A percentile compares a stretch with the other conserved stretches of the same genome.
Evolutionary conservation across 2,797 vertebrate genomes (phyloP).

Genomic region (Natrix natrix): DNA sequence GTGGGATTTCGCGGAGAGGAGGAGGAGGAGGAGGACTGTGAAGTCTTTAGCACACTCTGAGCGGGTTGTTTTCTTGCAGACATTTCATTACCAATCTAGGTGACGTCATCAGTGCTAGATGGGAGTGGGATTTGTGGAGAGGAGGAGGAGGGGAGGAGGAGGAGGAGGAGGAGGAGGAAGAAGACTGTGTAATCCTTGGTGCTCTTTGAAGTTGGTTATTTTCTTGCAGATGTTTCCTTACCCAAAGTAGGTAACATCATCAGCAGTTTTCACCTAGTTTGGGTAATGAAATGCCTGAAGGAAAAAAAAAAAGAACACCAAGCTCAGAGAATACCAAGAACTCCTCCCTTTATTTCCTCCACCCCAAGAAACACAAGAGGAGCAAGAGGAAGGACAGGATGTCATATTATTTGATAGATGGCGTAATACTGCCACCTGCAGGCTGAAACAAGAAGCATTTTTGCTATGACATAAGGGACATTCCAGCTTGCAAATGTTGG

Average conservation of each 20-base stretch:
- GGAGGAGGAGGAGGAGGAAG: too few relatives aligned
- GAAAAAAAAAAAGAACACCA: neutral
- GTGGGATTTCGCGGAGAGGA: neutral
- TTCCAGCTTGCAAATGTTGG: neutral
- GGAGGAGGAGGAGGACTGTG: too few relatives aligned
- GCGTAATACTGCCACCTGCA: neutral
- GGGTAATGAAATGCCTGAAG: neutral
- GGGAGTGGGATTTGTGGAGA: too few relatives aligned
- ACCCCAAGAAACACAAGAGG: neutral
- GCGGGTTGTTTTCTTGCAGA: too few relatives aligned
- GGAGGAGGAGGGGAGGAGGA: too few relatives aligned
- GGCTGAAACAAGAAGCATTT: neutral
- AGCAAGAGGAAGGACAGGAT: neutral
- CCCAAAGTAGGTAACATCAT: neutral
- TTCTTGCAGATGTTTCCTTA: neutral
- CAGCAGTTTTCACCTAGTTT: neutral
- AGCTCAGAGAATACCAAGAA: neutral
- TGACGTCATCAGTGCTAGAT: too few relatives aligned
- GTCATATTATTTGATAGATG: rapidly evolving
- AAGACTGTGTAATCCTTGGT: neutral
- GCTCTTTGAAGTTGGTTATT: neutral
- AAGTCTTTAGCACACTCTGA: too few relatives aligned
- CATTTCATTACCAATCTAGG: too few relatives aligned
- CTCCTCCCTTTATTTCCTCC: neutral
- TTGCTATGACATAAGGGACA: neutral